Evolutionary conservation across 1,140 invertebrate genomes (phyloP).

Genomic region (Rhyacophila brunnea): DNA sequence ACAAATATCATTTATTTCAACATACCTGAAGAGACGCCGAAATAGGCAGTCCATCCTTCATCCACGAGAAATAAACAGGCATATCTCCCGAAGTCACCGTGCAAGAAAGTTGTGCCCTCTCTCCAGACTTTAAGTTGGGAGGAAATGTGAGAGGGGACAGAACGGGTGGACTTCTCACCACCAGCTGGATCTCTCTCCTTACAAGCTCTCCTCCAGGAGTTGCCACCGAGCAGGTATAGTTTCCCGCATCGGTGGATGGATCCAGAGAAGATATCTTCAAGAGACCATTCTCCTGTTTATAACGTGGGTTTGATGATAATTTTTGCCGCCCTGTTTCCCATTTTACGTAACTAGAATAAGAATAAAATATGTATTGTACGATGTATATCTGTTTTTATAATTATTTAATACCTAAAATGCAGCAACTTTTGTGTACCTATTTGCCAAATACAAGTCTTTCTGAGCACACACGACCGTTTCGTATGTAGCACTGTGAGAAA

Average conservation of each 20-base stretch:
- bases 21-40: slow-evolving; percentile 53
- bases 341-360: slow-evolving; percentile 44
- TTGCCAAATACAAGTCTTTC: too few species aligned
- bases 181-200: slow-evolving; percentile 59
- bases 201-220: slow-evolving; percentile 71
- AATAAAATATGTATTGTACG: too few species aligned
- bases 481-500: too few species aligned
- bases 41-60: slow-evolving; percentile 68
- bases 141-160: slow-evolving; percentile 73
- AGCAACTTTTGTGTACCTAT: too few species aligned
- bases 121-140: slow-evolving; percentile 71
- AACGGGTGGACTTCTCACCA: slow-evolving; percentile 73
- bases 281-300: slow-evolving; percentile 64
- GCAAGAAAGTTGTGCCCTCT: slow-evolving; percentile 78
- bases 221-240: slow-evolving; percentile 74
- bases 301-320: slow-evolving; percentile 41
- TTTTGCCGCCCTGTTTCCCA: slow-evolving; percentile 46
- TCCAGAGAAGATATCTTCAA: slow-evolving; percentile 72
- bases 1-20: too few species aligned
- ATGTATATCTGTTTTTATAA: too few species aligned
- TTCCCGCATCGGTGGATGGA: slow-evolving; percentile 50
- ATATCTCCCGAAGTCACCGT: slow-evolving; percentile 82
- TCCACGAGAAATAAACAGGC: slow-evolving; percentile 79
- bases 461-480: too few species aligned
- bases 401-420: too few species aligned